Percentiles rank a stretch among this genome's conserved stretches.
Conservation (phyloP, 2,797 vertebrate species). For the Graptemys geographica region DNA sequence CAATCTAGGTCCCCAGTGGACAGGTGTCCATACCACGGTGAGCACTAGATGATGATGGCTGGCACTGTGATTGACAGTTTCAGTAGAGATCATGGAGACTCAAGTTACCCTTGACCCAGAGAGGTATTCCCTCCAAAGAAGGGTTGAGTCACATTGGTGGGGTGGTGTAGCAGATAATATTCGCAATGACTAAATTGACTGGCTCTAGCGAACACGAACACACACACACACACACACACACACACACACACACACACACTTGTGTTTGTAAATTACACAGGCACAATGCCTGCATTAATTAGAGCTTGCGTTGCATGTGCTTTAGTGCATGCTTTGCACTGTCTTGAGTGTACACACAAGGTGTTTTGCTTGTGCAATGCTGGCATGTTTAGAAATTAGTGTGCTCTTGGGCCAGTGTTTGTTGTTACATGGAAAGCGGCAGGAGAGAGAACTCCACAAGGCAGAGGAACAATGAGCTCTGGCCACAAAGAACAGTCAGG, state of each 20-base stretch:
- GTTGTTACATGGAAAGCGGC: background rate
- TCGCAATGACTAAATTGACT: background rate
- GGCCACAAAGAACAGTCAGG: background rate
- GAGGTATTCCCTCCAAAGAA: background rate
- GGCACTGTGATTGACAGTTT: background rate
- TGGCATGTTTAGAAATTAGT: background rate
- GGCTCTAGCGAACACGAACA: background rate
- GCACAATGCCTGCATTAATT: background rate
- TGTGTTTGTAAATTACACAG: conserved; percentile 4
- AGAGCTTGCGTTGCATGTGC: background rate
- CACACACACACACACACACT: accelerated
- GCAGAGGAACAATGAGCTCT: background rate
- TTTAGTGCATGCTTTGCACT: background rate
- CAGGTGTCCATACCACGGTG: background rate
- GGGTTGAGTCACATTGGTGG: background rate
- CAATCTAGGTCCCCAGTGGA: background rate
- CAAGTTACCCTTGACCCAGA: background rate
- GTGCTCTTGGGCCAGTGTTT: background rate
- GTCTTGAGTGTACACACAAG: background rate
- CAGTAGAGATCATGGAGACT: background rate
- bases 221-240: accelerated
- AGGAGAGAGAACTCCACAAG: background rate
- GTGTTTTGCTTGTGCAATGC: background rate
- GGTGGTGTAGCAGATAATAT: background rate
- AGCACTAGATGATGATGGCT: background rate